These are phyloP conservation scores for Cinara cedri DNA, from an alignment of 2,888 invertebrate species.

Conservation along the genomic window DNA sequence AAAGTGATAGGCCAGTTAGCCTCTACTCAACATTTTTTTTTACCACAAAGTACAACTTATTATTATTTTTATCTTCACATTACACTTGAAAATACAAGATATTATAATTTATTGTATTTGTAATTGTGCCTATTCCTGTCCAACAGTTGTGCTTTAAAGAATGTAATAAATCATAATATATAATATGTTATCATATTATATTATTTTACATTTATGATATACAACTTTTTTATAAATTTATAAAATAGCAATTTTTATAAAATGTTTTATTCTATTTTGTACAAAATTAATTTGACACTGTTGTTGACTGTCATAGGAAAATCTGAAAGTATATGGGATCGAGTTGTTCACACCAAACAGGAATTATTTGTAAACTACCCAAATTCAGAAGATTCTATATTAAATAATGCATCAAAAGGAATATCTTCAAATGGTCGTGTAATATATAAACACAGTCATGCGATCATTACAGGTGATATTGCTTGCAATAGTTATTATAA, in stretches of 20 bases:
- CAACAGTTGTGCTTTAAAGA: too few species aligned
- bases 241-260: background rate
- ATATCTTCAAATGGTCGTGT: background rate
- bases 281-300: background rate
- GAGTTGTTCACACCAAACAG: slow-evolving; percentile 67
- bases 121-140: too few species aligned
- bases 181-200: too few species aligned
- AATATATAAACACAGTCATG: background rate
- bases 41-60: too few species aligned
- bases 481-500: slow-evolving; percentile 73
- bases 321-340: slow-evolving; percentile 74
- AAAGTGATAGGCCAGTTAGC: too few species aligned
- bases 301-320: slow-evolving; percentile 65
- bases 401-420: slow-evolving; percentile 14
- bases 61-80: too few species aligned
- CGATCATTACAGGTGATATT: slow-evolving; percentile 65
- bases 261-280: too few species aligned
- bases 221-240: background rate
- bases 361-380: slow-evolving; percentile 61
- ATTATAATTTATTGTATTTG: too few species aligned
- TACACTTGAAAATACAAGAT: too few species aligned
- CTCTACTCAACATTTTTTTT: too few species aligned
- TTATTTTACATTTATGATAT: too few species aligned
- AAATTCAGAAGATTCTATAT: slow-evolving; percentile 65
- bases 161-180: too few species aligned